Base-by-base conservation (phyloP, 1,140 invertebrate genomes). In the Pygmarrhopalites habei region DNA sequence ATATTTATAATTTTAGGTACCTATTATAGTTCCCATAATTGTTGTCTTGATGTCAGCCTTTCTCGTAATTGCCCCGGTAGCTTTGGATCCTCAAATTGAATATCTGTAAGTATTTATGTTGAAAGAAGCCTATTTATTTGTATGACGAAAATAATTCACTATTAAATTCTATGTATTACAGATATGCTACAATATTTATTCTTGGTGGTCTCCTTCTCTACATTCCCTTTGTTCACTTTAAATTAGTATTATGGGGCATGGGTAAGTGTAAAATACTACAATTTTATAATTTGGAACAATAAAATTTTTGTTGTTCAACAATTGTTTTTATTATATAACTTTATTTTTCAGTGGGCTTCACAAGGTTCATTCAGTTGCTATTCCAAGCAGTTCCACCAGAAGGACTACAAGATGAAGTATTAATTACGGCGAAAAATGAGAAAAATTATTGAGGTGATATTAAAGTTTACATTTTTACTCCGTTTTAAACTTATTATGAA, bases 51-150 rank as follows among this genome's bases (percentile, higher is more conserved):
- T 78, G 4, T 75, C 80, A 0, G 61, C 78, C 0, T 80, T 78
- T 70, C 73, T 82, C 58, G 79, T 82, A 17, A 67, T 81, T 19
- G 78, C 76, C 0, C 80, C 80, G 26, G 80, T 82, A 57, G 71
- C 80, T 21, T 72, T 78, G 41, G 68, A 76, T 56, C 80, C 80
- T 0, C 65, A 67, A 46, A 44, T 67, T 25, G 70, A 69, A 56
- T n/a, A n/a, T n/a, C n/a, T n/a, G n/a, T n/a, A n/a, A n/a, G n/a
- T n/a, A n/a, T n/a, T n/a, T n/a, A n/a, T n/a, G n/a, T n/a, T n/a
- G n/a, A n/a, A n/a, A n/a, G n/a, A n/a, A n/a, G n/a, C n/a, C n/a
- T n/a, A n/a, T n/a, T n/a, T n/a, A n/a, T n/a, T n/a, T n/a, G n/a
- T n/a, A n/a, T n/a, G n/a, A n/a, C n/a, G n/a, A n/a, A n/a, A n/a